Base-by-base conservation (phyloP, 2,797 vertebrate species). In the Macroramphosus scolopax region DNA sequence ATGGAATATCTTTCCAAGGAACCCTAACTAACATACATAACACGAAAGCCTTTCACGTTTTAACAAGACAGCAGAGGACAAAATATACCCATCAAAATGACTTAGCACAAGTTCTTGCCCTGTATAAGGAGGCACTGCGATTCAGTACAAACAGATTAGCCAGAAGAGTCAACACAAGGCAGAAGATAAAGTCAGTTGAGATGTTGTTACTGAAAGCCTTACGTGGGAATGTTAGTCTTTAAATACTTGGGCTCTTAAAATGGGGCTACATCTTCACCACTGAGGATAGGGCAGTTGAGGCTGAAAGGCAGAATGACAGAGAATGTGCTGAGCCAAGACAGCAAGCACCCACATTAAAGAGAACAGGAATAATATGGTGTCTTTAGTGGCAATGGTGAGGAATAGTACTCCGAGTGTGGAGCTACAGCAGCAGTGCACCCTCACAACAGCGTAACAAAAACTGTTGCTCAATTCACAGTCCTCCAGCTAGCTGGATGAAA, bases 361-460 rank as follows among this genome's bases (percentile, higher is more conserved):
- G 40, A 68, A 51, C 40, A 53, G 46, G 54, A 68, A 51, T 58
- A 48, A 39, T 31, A 24, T 4, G 1, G 26, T 53, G 58, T 55
- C 49, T 22, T 45, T 63, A 17, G 0, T n/a, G 22, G 53, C 40
- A 72, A 64, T 29, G 35, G 43, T 40, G 33, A 45, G 13, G 31
- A 31, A 50, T 43, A 66, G 36, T 2, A 17, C 59, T 71, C 72
- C 45, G 22, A 14, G 13, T 53, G 38, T 46, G 44, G 50, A 65
- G 57, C 51, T 38, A 54, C 46, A 80, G 71, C 77, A 79, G 80
- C 72, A 63, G 52, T 52, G 63, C 55, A 68, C 60, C 73, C 65
- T 62, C 63, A 53, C 35, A 69, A 69, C 77, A 63, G 50, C 62
- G 56, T 78, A 64, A 67, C 49, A 65, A 72, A 80, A 70, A 47